Evolutionary conservation across 2,888 invertebrate genomes (phyloP), one percentile per base, ranked within the genome.

Genomic region (Phorcus lineatus): DNA sequence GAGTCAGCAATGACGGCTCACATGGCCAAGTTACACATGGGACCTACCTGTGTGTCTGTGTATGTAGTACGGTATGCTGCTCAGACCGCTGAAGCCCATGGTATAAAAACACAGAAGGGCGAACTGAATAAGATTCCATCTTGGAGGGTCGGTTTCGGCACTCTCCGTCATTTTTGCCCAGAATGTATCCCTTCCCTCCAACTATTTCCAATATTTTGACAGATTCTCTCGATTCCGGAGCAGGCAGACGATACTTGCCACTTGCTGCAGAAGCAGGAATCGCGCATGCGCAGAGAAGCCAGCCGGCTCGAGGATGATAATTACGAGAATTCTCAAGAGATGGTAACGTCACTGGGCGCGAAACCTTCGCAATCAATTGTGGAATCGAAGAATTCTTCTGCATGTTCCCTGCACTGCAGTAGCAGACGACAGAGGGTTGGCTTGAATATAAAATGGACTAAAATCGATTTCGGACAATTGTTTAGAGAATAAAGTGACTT

Each of bases 61-160:
- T 7, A 91, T 85, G 82, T 87, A 90, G 80, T 88, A 90, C 2
- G 91, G 91, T 47, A 91, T 89, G 53, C 88, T 90, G 40, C 88
- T 90, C 36, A 90, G 86, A 16, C 90, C 91, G 77, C 88, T 86
- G 74, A 90, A 86, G 1, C 91, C 91, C n/a, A 88, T 86, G 6
- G 90, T 87, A 53, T 89, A 90, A 36, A 86, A 83, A 62, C 90
- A 89, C 55, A 91, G 78, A 17, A 90, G 83, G 9, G 86, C 86
- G 55, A 90, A 88, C 86, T 91, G 90, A 22, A 91, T 83, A 53
- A 90, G 83, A 80, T 88, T 90, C 91, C 91, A 91, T 78, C 80
- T 83, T 52, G 81, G 74, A 28, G 84, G 82, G 62, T 74, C 80
- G 7, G 75, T 76, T 53, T 76, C 76, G 17, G 55, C 55, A 55